A percentile compares a stretch with the other conserved stretches of the same genome.
These are phyloP conservation scores for Blera fallax DNA, from an alignment of 2,888 invertebrate species.

Conservation along the genomic window DNA sequence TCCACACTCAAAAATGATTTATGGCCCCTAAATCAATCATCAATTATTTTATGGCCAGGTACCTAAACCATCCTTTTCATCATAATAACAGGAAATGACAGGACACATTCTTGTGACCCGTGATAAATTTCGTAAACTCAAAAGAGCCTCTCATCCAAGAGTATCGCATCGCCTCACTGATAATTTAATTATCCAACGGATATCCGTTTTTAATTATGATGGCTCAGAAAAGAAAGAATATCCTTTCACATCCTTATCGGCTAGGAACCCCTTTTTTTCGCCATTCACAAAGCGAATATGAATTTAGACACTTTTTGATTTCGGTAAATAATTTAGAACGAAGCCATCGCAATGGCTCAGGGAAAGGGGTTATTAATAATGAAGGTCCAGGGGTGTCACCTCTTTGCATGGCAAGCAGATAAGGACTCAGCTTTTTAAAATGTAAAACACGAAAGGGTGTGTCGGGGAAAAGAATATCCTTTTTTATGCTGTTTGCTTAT, in stretches of 20 bases:
- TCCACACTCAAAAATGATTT: constrained; percentile 56
- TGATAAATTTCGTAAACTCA: constrained; percentile 28
- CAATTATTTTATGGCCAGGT: constrained; percentile 51
- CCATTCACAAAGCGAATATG: constrained; percentile 48
- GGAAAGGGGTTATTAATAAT: constrained; percentile 56
- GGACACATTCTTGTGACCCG: constrained; percentile 30
- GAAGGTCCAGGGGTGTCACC: constrained; percentile 41
- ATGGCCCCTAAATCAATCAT: constrained; percentile 59
- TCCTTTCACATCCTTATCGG: constrained; percentile 20
- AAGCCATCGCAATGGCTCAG: constrained; percentile 22
- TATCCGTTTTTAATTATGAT: constrained; percentile 57
- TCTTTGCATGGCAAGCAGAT: constrained; percentile 56
- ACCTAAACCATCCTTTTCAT: constrained; percentile 29
- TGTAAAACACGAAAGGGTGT: constrained; percentile 67
- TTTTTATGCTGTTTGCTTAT: constrained; percentile 66
- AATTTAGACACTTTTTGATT: constrained; percentile 67
- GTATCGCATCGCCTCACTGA: not conserved
- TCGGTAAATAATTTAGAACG: constrained; percentile 61
- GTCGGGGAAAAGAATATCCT: constrained; percentile 22
- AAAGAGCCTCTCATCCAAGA: constrained; percentile 20
- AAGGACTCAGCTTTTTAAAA: constrained; percentile 44
- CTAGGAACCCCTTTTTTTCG: constrained; percentile 8
- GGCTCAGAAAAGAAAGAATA: not conserved
- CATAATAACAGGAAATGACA: constrained; percentile 24
- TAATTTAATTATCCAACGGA: constrained; percentile 63